Evolutionary conservation across 2,113 vertebrate species (phyloP).

Genomic region (Elgaria multicarinata): DNA sequence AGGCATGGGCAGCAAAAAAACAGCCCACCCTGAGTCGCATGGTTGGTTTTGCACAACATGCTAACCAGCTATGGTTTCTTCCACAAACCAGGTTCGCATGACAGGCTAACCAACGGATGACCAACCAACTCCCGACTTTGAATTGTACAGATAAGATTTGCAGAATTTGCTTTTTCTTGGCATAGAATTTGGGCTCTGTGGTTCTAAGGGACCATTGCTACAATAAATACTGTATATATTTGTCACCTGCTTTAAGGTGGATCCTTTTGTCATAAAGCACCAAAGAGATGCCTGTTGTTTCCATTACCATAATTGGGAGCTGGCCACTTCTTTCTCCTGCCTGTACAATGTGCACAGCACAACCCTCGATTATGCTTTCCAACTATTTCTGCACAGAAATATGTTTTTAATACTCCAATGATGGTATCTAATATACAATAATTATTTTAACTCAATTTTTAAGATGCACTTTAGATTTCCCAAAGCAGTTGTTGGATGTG

Average conservation of each 20-base stretch:
- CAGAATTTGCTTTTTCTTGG: background rate
- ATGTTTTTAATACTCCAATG: conserved; percentile 63
- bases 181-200: rapidly evolving
- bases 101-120: too few species aligned
- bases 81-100: too few species aligned
- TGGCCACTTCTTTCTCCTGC: rapidly evolving
- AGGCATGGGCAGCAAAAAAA: too few species aligned
- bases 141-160: too few species aligned
- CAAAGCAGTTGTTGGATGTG: conserved; percentile 48
- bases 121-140: too few species aligned
- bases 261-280: background rate
- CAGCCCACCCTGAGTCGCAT: too few species aligned
- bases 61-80: too few species aligned
- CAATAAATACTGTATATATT: rapidly evolving
- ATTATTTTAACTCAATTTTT: conserved; percentile 53
- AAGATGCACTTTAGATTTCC: conserved; percentile 70
- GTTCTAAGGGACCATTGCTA: background rate
- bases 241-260: conserved; percentile 6
- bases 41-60: too few species aligned
- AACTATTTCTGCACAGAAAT: conserved; percentile 55
- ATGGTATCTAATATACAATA: conserved; percentile 59
- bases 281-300: conserved; percentile 12
- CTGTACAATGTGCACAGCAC: background rate
- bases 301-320: background rate
- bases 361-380: conserved; percentile 8